phyloP scores from a whole-genome alignment of 2,888 invertebrate genomes.

The Girardia tigrina region DNA sequence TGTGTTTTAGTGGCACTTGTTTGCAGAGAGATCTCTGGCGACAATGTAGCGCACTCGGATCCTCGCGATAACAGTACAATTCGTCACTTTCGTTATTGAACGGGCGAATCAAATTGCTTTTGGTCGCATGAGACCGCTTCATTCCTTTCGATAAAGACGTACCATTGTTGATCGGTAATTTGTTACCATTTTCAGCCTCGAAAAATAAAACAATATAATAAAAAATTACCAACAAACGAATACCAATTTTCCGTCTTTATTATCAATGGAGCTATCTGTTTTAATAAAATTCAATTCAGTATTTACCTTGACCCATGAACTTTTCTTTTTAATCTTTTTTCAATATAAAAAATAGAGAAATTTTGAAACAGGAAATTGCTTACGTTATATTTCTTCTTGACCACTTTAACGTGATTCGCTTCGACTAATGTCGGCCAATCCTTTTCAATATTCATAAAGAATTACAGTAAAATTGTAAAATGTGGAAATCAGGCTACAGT shows the following conservation, averaged over 20 bases:
- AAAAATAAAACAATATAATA: not conserved
- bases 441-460: conserved; percentile 4
- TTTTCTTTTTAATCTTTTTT: not conserved
- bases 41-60: not conserved
- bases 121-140: not conserved
- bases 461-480: not conserved
- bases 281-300: not conserved
- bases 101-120: not conserved
- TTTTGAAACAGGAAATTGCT: not conserved
- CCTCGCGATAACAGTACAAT: not conserved
- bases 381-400: not conserved
- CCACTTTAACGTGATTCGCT: not conserved
- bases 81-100: not conserved
- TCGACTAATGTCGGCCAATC: not conserved
- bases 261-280: not conserved
- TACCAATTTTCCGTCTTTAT: not conserved
- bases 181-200: not conserved
- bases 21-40: not conserved
- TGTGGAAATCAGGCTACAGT: not conserved
- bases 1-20: not conserved
- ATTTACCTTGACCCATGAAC: not conserved
- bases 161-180: not conserved
- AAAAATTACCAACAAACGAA: not conserved
- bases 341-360: not conserved
- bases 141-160: not conserved